phyloP scores from a whole-genome alignment of 2,113 vertebrate genomes.

The Halcyon senegalensis region DNA sequence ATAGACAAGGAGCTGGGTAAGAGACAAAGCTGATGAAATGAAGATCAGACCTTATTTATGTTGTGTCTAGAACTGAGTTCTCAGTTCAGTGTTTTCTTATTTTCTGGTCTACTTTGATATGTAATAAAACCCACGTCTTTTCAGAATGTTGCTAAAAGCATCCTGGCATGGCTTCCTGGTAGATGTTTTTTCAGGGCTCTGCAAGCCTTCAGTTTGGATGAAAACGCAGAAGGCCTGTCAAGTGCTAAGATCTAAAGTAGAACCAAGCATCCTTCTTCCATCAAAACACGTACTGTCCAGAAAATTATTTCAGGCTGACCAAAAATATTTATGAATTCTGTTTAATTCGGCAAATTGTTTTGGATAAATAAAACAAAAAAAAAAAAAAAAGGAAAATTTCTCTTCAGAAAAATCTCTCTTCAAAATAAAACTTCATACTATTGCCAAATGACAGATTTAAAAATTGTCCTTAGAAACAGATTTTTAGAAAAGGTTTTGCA shows the following conservation, averaged over 20 bases:
- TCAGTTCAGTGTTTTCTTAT: conserved; percentile 1
- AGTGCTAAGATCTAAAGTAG: neutral
- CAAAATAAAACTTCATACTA: neutral
- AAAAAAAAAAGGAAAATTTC: neutral
- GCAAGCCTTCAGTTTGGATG: neutral
- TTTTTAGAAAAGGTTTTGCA: neutral
- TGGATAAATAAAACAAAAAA: neutral
- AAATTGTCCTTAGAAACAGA: neutral
- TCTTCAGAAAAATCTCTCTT: neutral
- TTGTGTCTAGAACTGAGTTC: neutral
- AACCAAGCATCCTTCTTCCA: neutral
- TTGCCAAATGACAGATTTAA: neutral
- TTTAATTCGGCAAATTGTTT: neutral
- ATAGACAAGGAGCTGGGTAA: neutral
- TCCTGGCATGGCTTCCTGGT: neutral
- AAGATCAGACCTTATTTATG: neutral
- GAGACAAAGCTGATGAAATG: neutral
- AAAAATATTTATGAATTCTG: neutral
- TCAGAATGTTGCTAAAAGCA: neutral
- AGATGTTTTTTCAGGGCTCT: neutral
- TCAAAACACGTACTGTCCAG: neutral
- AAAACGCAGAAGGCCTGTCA: neutral
- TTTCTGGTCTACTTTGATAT: neutral
- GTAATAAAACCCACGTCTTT: neutral
- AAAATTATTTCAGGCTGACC: neutral